Base-by-base conservation (phyloP, 2,113 vertebrate species). In the Nyctibius bracteatus region DNA sequence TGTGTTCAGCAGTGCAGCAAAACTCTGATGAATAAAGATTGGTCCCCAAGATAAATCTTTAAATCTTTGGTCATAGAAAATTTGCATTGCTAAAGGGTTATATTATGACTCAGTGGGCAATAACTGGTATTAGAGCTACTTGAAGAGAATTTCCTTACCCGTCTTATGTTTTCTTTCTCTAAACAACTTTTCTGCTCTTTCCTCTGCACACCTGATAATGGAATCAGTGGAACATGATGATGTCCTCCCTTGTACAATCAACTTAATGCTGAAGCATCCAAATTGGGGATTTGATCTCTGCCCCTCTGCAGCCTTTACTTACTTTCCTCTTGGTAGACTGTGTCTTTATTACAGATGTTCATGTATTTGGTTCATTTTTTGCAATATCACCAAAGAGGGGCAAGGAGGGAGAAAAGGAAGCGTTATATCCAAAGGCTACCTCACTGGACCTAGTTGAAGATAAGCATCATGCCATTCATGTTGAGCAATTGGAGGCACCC, bases 31-130 rank as follows among this genome's bases (percentile, higher is more conserved):
- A 96, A 92, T 92, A 92, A 87, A 93, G 94, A 94, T 84, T 90
- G 73, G 86, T 83, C 81, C 49, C 81, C 28, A 63, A 73, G 90
- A 94, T 79, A 89, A 95, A 94, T 74, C 77, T 91, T 87, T 82
- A 84, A 92, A 72, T 92, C 77, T 89, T 89, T 94, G 92, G 94
- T 81, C 94, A 94, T 33, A 92, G 77, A 61, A 91, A 87, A 92
- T 87, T 81, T 95, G 73, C 83, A 62, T 94, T 91, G 83, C 70
- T 86, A 23, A 95, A 74, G 57, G 52, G 37, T 78, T 90, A 14
- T 74, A 55, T 86, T 78, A 52, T 92, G 91, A 92, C 47, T 90
- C 82, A 68, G 43, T 79, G 81, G 66, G 70, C 88, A 94, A 28
- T 94, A 91, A 85, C 70, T 80, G 65, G 58, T 84, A 46, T 72